Conservation (phyloP, 2,113 vertebrate genomes). For the Columbina picui region DNA sequence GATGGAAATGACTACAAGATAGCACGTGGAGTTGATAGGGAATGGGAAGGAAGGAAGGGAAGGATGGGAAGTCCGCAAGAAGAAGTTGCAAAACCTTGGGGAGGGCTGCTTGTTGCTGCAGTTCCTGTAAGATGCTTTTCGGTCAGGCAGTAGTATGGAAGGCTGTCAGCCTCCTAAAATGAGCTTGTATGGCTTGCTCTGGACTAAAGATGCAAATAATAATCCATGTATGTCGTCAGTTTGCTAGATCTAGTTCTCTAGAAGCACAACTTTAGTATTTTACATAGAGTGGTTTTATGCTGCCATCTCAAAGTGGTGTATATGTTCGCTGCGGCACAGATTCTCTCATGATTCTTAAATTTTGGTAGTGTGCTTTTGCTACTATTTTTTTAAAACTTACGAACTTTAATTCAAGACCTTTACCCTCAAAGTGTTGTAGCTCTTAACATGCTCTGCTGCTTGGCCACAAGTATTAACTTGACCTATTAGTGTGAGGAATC, state of each 20-base stretch:
- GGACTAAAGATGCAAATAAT: background rate
- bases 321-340: rapidly evolving
- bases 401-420: background rate
- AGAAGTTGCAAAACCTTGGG: background rate
- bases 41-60: too few relatives aligned
- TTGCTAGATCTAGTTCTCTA: too few relatives aligned
- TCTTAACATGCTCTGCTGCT: background rate
- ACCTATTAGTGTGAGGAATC: background rate
- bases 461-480: background rate
- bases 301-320: background rate
- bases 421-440: background rate
- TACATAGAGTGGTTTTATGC: background rate
- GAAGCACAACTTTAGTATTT: background rate
- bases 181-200: background rate
- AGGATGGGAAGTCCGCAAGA: background rate
- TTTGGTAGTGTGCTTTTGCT: background rate
- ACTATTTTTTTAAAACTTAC: background rate
- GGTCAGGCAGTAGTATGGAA: background rate
- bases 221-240: background rate
- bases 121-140: background rate
- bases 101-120: background rate
- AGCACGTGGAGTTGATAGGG: rapidly evolving
- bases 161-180: background rate
- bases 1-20: background rate
- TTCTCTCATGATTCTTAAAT: background rate